Conservation (phyloP, 2,113 vertebrate genomes). For the Sterrhoptilus dennistouni region DNA sequence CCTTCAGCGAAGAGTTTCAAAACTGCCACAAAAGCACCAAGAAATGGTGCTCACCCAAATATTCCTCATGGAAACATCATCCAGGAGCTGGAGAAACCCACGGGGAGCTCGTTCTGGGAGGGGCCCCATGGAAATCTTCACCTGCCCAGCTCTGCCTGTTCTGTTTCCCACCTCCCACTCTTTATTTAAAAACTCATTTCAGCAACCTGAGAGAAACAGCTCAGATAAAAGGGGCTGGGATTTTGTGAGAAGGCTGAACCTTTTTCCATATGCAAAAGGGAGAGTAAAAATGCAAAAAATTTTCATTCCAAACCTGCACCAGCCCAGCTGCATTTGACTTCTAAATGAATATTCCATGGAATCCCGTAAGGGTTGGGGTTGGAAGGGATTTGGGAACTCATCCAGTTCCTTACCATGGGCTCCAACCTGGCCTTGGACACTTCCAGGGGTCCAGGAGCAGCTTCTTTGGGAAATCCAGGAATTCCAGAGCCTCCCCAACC, state of each 20-base stretch:
- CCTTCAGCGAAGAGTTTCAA: not conserved
- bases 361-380: not conserved
- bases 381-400: not conserved
- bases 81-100: not conserved
- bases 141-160: conserved; percentile 8
- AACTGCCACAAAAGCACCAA: fast-evolving
- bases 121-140: not conserved
- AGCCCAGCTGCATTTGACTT: not conserved
- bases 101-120: not conserved
- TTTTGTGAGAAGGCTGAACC: not conserved
- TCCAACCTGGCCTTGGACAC: not conserved
- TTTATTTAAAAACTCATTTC: not conserved
- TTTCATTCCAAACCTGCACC: not conserved
- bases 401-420: not conserved
- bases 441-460: not conserved
- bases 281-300: not conserved
- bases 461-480: not conserved
- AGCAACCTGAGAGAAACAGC: not conserved
- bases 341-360: not conserved
- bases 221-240: not conserved
- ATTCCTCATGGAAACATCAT: fast-evolving
- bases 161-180: not conserved
- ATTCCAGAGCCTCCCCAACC: not conserved
- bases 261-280: not conserved
- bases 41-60: not conserved